Conservation (phyloP, 2,888 invertebrate species). For the Pristionchus mayeri region DNA sequence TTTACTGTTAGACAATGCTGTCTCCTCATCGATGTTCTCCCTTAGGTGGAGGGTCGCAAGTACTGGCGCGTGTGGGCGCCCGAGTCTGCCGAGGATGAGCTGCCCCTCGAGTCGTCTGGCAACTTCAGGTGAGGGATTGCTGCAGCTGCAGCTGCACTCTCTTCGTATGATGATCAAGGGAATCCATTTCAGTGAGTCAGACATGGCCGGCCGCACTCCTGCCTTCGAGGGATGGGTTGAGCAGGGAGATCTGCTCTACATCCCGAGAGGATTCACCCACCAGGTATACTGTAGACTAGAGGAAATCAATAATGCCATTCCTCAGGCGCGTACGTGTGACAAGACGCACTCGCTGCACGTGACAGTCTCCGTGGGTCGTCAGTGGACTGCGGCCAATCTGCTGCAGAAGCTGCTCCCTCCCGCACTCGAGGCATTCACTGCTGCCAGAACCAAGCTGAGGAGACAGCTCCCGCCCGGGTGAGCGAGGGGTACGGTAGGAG, state of each 20-base stretch:
- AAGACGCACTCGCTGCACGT: constrained; percentile 91
- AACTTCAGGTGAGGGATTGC: constrained; percentile 77
- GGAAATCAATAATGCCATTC: not conserved
- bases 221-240: constrained; percentile 73
- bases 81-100: constrained; percentile 80
- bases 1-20: too few relatives aligned
- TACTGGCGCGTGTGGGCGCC: constrained; percentile 93
- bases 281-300: constrained; percentile 75
- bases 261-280: constrained; percentile 84
- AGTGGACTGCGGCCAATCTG: constrained; percentile 90
- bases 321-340: constrained; percentile 59
- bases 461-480: constrained; percentile 37
- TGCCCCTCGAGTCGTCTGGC: constrained; percentile 88
- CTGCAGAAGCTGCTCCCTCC: constrained; percentile 82
- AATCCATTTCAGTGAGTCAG: constrained; percentile 78
- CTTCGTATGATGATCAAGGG: too few relatives aligned
- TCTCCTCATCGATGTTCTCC: not conserved
- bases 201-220: constrained; percentile 60
- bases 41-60: constrained; percentile 89
- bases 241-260: constrained; percentile 87
- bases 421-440: constrained; percentile 53
- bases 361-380: constrained; percentile 92
- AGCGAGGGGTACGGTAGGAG: not conserved
- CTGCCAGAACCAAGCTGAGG: not conserved
- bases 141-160: constrained; percentile 66